Evolutionary conservation across 30 jellyfish, hydroid and myxozoan species (phyloP).

Genomic region (Nemopilema nomurai): DNA sequence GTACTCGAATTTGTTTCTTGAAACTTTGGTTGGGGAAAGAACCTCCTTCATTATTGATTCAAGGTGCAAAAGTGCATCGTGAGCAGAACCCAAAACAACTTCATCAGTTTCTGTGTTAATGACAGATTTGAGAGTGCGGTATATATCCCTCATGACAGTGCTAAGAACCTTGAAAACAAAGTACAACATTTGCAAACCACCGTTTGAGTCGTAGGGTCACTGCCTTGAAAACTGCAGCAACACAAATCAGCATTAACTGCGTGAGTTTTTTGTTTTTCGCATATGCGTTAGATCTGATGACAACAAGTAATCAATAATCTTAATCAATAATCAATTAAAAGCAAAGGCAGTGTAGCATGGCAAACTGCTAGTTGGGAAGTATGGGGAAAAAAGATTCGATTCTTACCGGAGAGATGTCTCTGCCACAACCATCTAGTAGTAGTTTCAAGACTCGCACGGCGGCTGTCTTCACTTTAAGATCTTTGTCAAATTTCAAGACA

Average conservation of each 20-base stretch:
- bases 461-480: constrained; percentile 63
- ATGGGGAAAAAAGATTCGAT: no score
- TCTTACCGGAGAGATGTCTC: constrained; percentile 56
- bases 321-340: no score
- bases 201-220: not conserved
- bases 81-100: constrained; percentile 34
- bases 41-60: constrained; percentile 58
- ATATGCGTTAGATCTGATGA: no score
- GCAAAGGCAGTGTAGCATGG: no score
- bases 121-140: constrained; percentile 61
- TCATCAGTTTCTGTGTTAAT: constrained; percentile 44
- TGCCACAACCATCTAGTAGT: constrained; percentile 74
- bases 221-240: not conserved
- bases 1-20: constrained; percentile 57
- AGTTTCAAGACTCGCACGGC: constrained; percentile 62
- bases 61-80: constrained; percentile 66
- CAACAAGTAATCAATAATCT: no score
- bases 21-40: constrained; percentile 39
- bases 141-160: constrained; percentile 44
- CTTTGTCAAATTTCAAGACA: constrained; percentile 58
- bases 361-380: no score
- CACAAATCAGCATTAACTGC: not conserved
- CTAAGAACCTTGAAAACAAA: constrained; percentile 63
- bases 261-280: no score
- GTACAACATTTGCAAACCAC: not conserved